Conservation (phyloP, 2,888 invertebrate species). For the Ochlodes sylvanus region DNA sequence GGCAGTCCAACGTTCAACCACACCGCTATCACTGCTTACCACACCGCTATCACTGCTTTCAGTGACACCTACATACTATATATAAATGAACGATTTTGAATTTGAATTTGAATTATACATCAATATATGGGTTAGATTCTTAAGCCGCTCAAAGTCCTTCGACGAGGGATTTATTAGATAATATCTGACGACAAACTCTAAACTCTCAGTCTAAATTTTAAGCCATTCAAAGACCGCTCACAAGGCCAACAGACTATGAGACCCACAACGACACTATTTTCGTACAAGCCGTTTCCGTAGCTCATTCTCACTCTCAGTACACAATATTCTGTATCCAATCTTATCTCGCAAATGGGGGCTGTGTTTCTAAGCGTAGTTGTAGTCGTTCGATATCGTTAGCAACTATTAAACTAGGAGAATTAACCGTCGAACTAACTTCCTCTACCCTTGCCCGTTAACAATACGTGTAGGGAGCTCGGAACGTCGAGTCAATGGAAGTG, state of each 20-base stretch:
- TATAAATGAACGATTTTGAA: no score
- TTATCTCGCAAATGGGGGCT: slow-evolving; percentile 2
- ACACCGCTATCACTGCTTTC: no score
- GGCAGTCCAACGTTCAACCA: no score
- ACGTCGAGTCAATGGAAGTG: slow-evolving; percentile 5
- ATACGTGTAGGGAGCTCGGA: slow-evolving; percentile 9
- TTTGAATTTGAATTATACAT: no score
- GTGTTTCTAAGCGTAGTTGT: slow-evolving; percentile 12
- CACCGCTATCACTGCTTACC: no score
- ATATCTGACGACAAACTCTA: not conserved
- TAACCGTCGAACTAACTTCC: slow-evolving; percentile 30
- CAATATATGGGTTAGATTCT: no score
- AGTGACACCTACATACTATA: no score
- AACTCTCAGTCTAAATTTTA: not conserved
- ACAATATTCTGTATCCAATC: not conserved
- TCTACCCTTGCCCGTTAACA: slow-evolving; percentile 15
- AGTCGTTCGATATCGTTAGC: slow-evolving; percentile 21
- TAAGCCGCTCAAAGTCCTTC: no score
- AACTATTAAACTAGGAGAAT: slow-evolving; percentile 30
- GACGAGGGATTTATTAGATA: no score
- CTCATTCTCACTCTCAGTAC: not conserved
- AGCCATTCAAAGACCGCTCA: not conserved
- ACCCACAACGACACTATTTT: not conserved
- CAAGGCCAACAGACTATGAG: not conserved
- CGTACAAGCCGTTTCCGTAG: not conserved